Evolutionary conservation across 2,888 invertebrate genomes (phyloP).

Genomic region (Ophion slaviceki): DNA sequence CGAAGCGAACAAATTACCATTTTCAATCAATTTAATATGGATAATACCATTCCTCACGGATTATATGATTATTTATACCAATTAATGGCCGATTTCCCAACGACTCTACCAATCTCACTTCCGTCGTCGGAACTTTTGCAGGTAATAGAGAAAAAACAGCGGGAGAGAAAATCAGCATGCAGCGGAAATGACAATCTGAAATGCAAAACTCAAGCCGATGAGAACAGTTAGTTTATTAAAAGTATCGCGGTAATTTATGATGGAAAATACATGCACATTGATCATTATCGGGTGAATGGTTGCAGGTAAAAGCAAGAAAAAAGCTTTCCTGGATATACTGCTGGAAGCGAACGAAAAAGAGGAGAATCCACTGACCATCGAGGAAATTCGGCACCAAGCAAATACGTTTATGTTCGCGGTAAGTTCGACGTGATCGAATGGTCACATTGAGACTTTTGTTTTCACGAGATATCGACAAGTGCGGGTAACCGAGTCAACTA

Average conservation of each 20-base stretch:
- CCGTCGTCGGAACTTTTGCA: conserved; percentile 27
- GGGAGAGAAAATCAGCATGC: conserved; percentile 32
- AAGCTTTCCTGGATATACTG: conserved; percentile 89
- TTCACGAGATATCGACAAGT: too few relatives aligned
- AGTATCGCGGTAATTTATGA: background rate
- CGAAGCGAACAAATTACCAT: too few relatives aligned
- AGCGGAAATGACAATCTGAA: background rate
- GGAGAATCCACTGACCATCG: conserved; percentile 85
- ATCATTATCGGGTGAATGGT: background rate
- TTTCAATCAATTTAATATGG: too few relatives aligned
- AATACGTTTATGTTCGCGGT: conserved; percentile 83
- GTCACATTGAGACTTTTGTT: background rate
- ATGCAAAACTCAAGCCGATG: background rate
- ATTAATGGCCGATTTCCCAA: background rate
- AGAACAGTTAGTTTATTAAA: conserved; percentile 4
- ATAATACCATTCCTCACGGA: too few relatives aligned
- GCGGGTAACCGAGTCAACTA: too few relatives aligned
- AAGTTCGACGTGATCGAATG: background rate
- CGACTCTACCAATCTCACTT: background rate
- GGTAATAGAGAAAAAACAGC: conserved; percentile 71
- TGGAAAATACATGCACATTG: background rate
- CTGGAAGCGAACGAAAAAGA: conserved; percentile 86
- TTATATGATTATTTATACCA: too few relatives aligned
- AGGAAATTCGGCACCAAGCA: conserved; percentile 88
- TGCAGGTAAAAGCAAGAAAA: conserved; percentile 86